These are phyloP conservation scores for Chrysopa pallens DNA, from an alignment of 1,140 invertebrate genomes.

Conservation along the genomic window DNA sequence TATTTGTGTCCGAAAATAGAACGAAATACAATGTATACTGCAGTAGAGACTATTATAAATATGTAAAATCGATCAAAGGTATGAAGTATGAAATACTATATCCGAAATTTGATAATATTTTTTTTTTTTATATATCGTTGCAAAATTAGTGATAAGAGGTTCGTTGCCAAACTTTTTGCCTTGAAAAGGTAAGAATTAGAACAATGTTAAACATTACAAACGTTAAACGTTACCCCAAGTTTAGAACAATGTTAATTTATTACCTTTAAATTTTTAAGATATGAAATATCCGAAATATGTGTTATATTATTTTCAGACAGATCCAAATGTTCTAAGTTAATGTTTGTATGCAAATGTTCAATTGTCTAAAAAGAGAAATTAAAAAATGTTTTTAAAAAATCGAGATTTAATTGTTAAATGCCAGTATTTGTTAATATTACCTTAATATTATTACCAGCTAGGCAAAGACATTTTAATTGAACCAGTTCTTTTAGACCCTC, in stretches of 20 bases:
- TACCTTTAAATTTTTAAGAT: conserved; percentile 63
- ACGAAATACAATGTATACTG: too few species aligned
- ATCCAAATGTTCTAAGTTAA: conserved; percentile 64
- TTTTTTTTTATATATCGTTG: too few species aligned
- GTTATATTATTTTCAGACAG: conserved; percentile 78
- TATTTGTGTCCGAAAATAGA: too few species aligned
- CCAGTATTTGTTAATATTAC: conserved; percentile 18
- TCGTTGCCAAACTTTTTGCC: too few species aligned
- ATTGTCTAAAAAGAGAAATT: conserved; percentile 44
- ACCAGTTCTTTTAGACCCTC: conserved; percentile 73
- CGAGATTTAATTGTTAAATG: background rate
- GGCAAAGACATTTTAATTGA: conserved; percentile 56
- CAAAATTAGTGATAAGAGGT: too few species aligned
- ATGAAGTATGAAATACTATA: too few species aligned
- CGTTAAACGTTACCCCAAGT: too few species aligned
- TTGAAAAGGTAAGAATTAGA: background rate
- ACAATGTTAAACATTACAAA: background rate
- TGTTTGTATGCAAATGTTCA: conserved; percentile 67
- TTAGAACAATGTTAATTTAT: conserved; percentile 1
- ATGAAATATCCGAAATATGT: conserved; percentile 65
- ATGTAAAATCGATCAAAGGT: too few species aligned
- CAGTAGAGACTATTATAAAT: too few species aligned
- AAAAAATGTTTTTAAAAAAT: background rate
- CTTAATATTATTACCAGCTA: conserved; percentile 56
- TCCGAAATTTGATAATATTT: too few species aligned